Percentiles rank a stretch among this genome's conserved stretches.
phyloP scores from a whole-genome alignment of 2,113 vertebrate genomes.

The Lonchura striata region DNA sequence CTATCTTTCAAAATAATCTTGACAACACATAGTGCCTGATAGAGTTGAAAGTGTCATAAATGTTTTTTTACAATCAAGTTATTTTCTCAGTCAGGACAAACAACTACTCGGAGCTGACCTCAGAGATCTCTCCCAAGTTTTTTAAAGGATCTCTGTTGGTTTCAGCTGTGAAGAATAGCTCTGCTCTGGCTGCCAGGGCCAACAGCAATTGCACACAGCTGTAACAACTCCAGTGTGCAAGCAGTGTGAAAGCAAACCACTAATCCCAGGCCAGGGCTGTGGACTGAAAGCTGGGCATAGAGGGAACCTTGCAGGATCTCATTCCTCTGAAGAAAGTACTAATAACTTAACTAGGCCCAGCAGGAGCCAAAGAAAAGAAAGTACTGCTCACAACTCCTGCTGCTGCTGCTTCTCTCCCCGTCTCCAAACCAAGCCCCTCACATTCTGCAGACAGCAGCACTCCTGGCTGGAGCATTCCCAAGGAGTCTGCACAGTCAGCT shows the following conservation, averaged over 20 bases:
- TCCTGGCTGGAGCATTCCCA: background rate
- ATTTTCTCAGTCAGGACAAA: conserved; percentile 38
- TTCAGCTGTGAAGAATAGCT: conserved; percentile 3
- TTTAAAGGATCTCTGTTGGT: conserved; percentile 21
- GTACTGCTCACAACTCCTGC: background rate
- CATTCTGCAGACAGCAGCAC: background rate
- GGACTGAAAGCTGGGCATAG: background rate
- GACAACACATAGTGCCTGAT: background rate
- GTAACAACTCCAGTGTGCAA: background rate
- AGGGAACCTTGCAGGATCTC: background rate
- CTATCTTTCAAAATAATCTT: conserved; percentile 37
- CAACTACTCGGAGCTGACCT: background rate
- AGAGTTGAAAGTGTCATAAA: conserved; percentile 2
- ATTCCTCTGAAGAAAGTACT: background rate
- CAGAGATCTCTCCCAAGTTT: background rate
- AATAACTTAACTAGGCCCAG: background rate
- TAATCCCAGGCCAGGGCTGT: background rate
- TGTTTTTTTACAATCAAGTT: conserved; percentile 4
- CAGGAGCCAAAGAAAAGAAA: background rate
- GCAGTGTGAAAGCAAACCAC: background rate
- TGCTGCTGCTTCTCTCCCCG: background rate
- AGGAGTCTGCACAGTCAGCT: background rate
- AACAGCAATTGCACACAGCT: conserved; percentile 45
- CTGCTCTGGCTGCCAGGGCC: background rate
- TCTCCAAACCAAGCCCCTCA: background rate